These are phyloP conservation scores for Drosophila dives DNA, from an alignment of 2,888 invertebrate species.

Conservation along the genomic window DNA sequence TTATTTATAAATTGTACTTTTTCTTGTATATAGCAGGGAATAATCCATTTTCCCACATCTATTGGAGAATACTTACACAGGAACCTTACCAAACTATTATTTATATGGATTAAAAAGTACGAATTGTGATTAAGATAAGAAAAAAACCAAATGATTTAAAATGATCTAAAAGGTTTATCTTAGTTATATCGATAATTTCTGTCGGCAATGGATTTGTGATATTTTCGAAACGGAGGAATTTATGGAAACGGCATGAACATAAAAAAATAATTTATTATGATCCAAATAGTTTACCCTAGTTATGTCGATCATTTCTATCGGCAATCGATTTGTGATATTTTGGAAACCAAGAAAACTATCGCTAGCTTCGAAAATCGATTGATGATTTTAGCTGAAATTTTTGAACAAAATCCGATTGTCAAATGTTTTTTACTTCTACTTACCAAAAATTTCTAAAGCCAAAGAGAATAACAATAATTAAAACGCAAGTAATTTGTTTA, in stretches of 20 bases:
- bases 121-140: no score
- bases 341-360: background rate
- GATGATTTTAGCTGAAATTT: background rate
- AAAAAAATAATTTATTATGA: no score
- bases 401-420: background rate
- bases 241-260: no score
- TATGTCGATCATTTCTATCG: no score
- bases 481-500: conserved; percentile 29
- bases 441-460: background rate
- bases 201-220: background rate
- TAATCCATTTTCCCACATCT: background rate
- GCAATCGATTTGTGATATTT: background rate
- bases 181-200: no score
- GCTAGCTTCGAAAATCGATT: background rate
- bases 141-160: no score
- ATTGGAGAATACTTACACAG: no score
- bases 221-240: background rate
- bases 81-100: no score
- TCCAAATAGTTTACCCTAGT: no score
- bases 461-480: background rate
- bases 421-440: conserved; percentile 1
- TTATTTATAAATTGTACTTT: background rate
- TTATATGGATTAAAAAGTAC: no score
- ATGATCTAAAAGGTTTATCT: no score
- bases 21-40: background rate